Evolutionary conservation across 1,140 invertebrate species (phyloP).

Genomic region (Microplitis mediator): DNA sequence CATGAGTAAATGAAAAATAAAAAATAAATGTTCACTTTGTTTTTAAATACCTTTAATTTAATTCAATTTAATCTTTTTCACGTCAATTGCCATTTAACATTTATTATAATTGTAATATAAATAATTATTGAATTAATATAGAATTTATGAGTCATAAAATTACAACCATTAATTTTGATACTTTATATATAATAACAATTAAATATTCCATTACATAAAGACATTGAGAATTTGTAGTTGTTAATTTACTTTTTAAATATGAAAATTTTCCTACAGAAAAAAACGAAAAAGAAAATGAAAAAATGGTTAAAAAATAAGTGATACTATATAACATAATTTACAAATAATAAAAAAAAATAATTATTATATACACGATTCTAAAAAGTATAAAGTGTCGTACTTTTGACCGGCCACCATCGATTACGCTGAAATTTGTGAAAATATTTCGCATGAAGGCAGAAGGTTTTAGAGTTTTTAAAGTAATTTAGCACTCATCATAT

Average conservation of each 20-base stretch:
- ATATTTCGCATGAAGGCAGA: too few relatives aligned
- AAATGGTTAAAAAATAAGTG: background rate
- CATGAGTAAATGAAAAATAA: background rate
- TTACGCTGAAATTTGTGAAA: too few relatives aligned
- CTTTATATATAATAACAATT: background rate
- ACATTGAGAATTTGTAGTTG: background rate
- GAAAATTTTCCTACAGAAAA: background rate
- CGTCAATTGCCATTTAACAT: background rate
- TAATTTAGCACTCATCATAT: too few relatives aligned
- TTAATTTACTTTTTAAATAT: background rate
- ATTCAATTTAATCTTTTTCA: background rate
- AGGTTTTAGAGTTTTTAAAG: too few relatives aligned
- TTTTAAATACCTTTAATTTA: background rate
- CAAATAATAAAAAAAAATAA: background rate
- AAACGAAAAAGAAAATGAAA: background rate
- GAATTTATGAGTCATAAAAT: slow-evolving; percentile 7
- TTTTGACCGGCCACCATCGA: too few relatives aligned
- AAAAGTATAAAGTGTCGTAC: background rate
- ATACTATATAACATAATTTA: slow-evolving; percentile 3
- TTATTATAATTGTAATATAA: slow-evolving; percentile 6
- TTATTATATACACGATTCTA: background rate
- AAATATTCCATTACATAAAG: background rate
- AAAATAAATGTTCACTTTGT: background rate
- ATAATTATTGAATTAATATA: background rate
- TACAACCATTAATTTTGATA: slow-evolving; percentile 10